These are phyloP conservation scores for Pelosia muscerda DNA, from an alignment of 2,888 invertebrate genomes.

Conservation along the genomic window DNA sequence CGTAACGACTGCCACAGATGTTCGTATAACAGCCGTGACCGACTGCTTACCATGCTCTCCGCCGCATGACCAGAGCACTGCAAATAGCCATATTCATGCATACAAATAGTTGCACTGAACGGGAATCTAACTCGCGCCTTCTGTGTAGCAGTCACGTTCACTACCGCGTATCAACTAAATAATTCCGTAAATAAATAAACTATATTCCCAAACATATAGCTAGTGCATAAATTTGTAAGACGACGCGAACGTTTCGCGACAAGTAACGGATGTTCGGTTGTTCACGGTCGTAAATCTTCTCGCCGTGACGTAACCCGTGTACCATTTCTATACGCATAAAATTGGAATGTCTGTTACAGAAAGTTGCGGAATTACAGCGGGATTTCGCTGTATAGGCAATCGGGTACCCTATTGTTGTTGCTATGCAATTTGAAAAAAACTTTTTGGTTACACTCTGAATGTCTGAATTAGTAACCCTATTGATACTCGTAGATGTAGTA, in stretches of 20 bases:
- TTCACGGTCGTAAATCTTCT: conserved; percentile 37
- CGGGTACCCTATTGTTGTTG: neutral
- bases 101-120: no score
- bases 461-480: neutral
- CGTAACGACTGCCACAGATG: no score
- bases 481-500: no score
- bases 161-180: neutral
- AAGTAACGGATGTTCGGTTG: conserved; percentile 21
- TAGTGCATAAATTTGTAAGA: conserved; percentile 18
- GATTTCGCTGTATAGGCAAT: neutral
- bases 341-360: conserved; percentile 20
- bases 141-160: no score
- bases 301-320: conserved; percentile 25
- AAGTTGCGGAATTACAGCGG: conserved; percentile 6
- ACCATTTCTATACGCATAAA: conserved; percentile 20
- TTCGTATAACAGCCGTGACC: no score
- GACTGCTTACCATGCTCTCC: no score
- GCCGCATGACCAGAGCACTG: no score
- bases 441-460: neutral
- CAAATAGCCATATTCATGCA: no score
- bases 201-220: neutral
- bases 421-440: neutral
- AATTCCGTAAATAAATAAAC: neutral
- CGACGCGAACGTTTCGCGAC: conserved; percentile 21
- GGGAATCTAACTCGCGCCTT: no score